Percentiles rank a stretch among this genome's conserved stretches.
Evolutionary conservation across 2,888 invertebrate genomes (phyloP).

Genomic region (Atethmia centrago): DNA sequence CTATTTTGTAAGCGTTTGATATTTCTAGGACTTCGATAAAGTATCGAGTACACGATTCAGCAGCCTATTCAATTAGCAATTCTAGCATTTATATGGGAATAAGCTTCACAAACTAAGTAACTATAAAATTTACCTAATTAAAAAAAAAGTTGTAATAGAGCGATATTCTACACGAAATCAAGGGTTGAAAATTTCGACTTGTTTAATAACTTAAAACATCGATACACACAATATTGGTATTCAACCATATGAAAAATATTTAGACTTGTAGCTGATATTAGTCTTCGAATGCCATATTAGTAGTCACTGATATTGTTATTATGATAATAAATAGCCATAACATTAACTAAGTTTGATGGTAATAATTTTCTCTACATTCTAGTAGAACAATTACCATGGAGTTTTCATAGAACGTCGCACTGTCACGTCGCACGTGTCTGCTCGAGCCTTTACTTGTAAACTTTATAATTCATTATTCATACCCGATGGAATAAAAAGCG

Average conservation of each 20-base stretch:
- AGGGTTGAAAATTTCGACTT: background rate
- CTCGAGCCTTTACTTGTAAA: background rate
- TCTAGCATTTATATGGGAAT: background rate
- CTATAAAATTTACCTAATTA: background rate
- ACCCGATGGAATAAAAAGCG: no score
- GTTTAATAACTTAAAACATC: background rate
- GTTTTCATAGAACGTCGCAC: no score
- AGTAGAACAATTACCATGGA: no score
- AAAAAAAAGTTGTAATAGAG: background rate
- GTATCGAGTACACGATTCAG: constrained; percentile 17
- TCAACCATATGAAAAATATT: background rate
- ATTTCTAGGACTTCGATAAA: constrained; percentile 28
- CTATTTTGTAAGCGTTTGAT: constrained; percentile 34
- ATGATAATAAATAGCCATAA: no score
- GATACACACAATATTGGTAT: no score
- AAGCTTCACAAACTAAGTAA: background rate
- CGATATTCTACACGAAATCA: background rate
- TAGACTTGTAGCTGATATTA: background rate
- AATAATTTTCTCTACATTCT: no score
- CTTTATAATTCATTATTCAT: background rate
- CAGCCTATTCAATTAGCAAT: background rate
- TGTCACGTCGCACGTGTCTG: no score
- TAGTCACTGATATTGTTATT: background rate
- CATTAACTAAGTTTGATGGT: background rate
- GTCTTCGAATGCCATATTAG: background rate